Percentiles rank a stretch among this genome's conserved stretches.
Conservation (phyloP, 2,797 vertebrate species). For the Vespertilio murinus region DNA sequence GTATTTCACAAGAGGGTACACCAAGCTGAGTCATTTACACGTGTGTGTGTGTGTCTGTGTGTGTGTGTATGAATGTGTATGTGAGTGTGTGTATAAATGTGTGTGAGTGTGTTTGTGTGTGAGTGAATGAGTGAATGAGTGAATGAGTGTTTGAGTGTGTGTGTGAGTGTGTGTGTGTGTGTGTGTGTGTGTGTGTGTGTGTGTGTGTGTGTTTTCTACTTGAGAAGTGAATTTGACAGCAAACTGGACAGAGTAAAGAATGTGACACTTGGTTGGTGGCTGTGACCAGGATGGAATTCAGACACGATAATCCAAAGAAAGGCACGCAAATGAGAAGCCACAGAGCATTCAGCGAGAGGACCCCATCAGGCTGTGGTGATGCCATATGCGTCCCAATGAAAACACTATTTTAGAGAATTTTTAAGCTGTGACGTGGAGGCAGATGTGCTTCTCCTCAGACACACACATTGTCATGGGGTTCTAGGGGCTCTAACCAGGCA, state of each 20-base stretch:
- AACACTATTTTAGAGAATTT: background rate
- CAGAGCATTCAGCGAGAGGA: background rate
- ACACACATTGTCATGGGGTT: no score
- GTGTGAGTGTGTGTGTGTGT: no score
- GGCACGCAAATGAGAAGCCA: background rate
- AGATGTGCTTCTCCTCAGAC: background rate
- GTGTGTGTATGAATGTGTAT: no score
- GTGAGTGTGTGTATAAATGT: no score
- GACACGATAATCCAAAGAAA: background rate
- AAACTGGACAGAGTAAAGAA: background rate
- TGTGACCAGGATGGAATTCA: background rate
- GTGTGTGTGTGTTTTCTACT: background rate
- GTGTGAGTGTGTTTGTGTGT: no score
- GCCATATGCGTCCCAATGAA: background rate
- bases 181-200: no score
- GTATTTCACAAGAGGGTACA: background rate
- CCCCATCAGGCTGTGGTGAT: background rate
- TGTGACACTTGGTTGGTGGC: background rate
- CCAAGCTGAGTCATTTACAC: background rate
- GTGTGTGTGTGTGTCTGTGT: no score
- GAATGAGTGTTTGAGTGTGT: no score
- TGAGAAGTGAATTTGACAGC: background rate
- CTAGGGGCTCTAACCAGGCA: no score
- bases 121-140: no score
- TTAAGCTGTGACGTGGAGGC: background rate